Conservation (phyloP, 1,140 invertebrate genomes). For the Trinorchestia longiramus region DNA sequence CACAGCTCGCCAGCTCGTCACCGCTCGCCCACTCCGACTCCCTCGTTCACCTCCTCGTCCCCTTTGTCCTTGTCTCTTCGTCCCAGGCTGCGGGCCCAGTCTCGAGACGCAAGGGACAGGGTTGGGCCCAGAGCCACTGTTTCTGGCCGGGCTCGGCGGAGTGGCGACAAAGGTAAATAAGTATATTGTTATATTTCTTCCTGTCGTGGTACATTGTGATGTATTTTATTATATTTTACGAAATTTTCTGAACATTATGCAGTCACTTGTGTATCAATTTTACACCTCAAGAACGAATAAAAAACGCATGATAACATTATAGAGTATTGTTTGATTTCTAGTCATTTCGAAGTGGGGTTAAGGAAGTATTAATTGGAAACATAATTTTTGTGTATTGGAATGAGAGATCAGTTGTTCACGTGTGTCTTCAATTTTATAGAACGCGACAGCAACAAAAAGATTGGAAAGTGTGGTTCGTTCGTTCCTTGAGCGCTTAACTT, state of each 20-base stretch:
- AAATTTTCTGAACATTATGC: background rate
- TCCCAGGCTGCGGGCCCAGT: slow-evolving; percentile 27
- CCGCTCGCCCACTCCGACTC: slow-evolving; percentile 38
- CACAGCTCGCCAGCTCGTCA: slow-evolving; percentile 45
- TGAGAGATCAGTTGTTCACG: background rate
- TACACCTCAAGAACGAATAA: background rate
- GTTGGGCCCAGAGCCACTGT: slow-evolving; percentile 25
- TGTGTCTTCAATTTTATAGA: background rate
- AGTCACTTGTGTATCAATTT: background rate
- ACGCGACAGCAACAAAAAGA: background rate
- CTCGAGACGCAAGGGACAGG: slow-evolving; percentile 26
- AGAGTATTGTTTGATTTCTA: background rate
- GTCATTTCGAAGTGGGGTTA: background rate
- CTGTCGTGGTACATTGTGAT: no score
- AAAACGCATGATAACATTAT: background rate
- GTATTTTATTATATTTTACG: no score
- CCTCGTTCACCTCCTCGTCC: slow-evolving; percentile 24
- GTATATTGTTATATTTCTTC: no score
- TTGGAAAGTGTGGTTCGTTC: background rate
- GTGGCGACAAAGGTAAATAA: background rate
- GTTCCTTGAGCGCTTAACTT: background rate
- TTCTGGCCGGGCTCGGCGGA: background rate
- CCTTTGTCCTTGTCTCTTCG: slow-evolving; percentile 40
- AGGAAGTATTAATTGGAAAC: background rate
- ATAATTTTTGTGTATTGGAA: background rate